Evolutionary conservation across 2,797 vertebrate species (phyloP).

Genomic region (Antrozous pallidus): DNA sequence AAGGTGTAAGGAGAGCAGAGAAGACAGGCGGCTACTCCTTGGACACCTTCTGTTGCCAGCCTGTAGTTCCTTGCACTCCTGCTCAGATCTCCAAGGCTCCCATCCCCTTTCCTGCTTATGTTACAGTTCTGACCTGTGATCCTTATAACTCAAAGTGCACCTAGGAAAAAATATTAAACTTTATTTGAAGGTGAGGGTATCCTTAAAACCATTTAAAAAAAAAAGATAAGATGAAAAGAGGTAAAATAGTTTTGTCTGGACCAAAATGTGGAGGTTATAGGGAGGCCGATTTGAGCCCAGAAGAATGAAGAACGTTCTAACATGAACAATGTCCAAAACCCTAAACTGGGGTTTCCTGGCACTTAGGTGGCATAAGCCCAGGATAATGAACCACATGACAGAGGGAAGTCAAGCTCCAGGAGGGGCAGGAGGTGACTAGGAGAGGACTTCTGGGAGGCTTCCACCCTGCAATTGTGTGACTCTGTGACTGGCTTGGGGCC

Average conservation of each 20-base stretch:
- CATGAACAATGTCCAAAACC: background rate
- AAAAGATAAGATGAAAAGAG: background rate
- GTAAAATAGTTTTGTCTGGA: background rate
- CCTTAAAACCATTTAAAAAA: background rate
- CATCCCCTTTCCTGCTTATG: background rate
- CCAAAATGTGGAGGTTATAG: background rate
- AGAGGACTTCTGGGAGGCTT: background rate
- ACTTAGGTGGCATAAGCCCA: background rate
- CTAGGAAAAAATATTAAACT: background rate
- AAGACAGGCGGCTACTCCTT: accelerated
- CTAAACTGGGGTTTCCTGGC: background rate
- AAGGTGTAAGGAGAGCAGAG: too few relatives aligned
- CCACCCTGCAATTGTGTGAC: background rate
- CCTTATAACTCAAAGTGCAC: background rate
- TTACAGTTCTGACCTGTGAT: background rate
- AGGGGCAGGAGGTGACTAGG: background rate
- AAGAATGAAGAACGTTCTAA: background rate
- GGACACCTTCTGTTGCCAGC: background rate
- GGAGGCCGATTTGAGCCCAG: background rate
- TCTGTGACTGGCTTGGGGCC: background rate
- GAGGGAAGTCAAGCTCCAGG: background rate
- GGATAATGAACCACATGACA: background rate
- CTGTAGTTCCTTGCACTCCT: background rate
- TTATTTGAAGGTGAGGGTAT: background rate
- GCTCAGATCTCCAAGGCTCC: background rate